Percentiles rank a stretch among this genome's conserved stretches.
These are phyloP conservation scores for Tachina grossa DNA, from an alignment of 2,888 invertebrate species.

Conservation along the genomic window DNA sequence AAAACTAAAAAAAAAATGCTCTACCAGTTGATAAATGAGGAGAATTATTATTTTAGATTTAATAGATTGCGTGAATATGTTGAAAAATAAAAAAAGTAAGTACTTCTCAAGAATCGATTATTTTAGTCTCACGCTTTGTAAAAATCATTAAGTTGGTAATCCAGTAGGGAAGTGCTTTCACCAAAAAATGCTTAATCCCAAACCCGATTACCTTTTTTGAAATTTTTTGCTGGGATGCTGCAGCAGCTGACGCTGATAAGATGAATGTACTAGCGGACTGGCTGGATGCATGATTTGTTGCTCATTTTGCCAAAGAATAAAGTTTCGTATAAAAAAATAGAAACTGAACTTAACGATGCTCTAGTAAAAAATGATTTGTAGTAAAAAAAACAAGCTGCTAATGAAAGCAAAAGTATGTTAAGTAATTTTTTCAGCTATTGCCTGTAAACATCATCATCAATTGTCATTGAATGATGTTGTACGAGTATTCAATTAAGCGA, in stretches of 20 bases:
- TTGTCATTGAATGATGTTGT: neutral
- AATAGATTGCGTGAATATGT: too few species aligned
- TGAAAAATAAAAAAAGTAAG: too few species aligned
- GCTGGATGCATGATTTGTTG: neutral
- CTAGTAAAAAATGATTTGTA: constrained; percentile 12
- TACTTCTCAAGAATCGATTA: too few species aligned
- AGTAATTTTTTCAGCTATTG: constrained; percentile 36
- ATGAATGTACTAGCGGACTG: constrained; percentile 11
- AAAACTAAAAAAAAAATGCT: too few species aligned
- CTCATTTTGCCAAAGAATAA: constrained; percentile 9
- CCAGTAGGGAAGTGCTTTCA: too few species aligned
- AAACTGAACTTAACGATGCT: neutral
- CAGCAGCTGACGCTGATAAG: constrained; percentile 5
- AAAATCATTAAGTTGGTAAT: too few species aligned
- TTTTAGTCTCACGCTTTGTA: too few species aligned
- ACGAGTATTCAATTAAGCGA: constrained; percentile 13
- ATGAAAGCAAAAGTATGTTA: constrained; percentile 66
- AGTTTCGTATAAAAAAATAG: constrained; percentile 10
- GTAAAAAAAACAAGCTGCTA: constrained; percentile 56
- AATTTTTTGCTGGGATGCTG: too few species aligned
- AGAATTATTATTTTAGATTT: too few species aligned
- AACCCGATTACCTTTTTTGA: too few species aligned
- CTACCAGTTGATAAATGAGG: too few species aligned
- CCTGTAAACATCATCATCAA: neutral
- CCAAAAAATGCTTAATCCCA: too few species aligned